phyloP scores from a whole-genome alignment of 1,140 invertebrate genomes.

The Drosophila trapezifrons region DNA sequence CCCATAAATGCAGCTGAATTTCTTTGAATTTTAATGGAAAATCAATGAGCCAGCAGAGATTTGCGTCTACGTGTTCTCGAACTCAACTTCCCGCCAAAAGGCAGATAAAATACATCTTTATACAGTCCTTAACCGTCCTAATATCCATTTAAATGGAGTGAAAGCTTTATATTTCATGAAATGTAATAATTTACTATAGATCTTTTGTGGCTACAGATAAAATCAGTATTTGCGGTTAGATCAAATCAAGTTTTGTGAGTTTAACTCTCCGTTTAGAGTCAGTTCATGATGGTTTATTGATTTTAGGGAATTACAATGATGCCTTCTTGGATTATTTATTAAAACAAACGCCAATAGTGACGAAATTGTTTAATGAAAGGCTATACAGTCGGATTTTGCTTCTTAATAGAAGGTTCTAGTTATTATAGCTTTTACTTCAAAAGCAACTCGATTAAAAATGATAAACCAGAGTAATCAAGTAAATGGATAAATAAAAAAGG shows the following conservation, averaged over 20 bases:
- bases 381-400: no score
- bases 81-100: no score
- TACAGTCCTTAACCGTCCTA: not conserved
- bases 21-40: not conserved
- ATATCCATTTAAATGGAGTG: not conserved
- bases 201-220: no score
- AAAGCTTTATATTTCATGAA: not conserved
- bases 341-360: no score
- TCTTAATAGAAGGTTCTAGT: no score
- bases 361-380: no score
- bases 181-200: no score
- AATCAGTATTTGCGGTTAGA: not conserved
- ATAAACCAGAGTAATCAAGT: no score
- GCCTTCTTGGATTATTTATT: no score
- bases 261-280: not conserved
- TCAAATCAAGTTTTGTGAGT: not conserved
- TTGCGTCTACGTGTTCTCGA: not conserved
- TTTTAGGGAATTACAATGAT: not conserved
- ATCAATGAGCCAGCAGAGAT: not conserved
- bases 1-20: not conserved
- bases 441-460: not conserved
- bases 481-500: no score
- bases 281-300: not conserved
- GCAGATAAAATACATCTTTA: not conserved
- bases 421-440: not conserved